phyloP scores from a whole-genome alignment of 1,140 invertebrate genomes.

The Oryctes rhinoceros region DNA sequence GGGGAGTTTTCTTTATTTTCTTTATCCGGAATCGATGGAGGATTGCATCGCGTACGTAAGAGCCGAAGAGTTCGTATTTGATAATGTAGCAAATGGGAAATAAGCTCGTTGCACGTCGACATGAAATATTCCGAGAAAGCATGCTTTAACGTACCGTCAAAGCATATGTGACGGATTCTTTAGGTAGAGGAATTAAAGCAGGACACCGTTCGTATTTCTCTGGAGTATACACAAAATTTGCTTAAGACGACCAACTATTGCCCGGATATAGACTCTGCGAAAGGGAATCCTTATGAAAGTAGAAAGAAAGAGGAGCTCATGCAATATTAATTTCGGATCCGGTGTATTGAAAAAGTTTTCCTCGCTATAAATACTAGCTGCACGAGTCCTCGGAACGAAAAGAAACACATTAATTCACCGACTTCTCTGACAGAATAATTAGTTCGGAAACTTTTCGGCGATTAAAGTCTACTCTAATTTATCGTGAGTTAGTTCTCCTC shows the following conservation, averaged over 20 bases:
- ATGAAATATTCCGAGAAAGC: background rate
- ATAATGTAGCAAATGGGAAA: background rate
- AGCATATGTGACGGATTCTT: background rate
- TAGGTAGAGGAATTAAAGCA: background rate
- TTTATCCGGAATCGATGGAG: background rate
- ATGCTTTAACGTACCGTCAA: background rate
- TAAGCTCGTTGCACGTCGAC: background rate
- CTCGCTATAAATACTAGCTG: slow-evolving; percentile 13
- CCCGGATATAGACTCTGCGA: background rate
- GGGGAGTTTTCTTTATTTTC: background rate
- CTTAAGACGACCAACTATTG: background rate
- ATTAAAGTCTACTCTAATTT: slow-evolving; percentile 35
- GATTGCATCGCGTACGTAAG: slow-evolving; percentile 8
- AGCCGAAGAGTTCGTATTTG: background rate
- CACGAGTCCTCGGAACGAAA: background rate
- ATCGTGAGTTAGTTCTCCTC: background rate
- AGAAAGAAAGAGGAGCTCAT: slow-evolving; percentile 18
- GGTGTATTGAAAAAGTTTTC: slow-evolving; percentile 30
- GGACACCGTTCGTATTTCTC: background rate
- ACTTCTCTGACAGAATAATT: slow-evolving; percentile 22
- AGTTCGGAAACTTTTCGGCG: slow-evolving; percentile 23
- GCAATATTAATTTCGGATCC: slow-evolving; percentile 34
- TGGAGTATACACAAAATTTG: background rate
- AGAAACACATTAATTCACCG: slow-evolving; percentile 32
- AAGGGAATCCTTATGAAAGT: background rate